A percentile compares a stretch with the other conserved stretches of the same genome.
Conservation (phyloP, 2,113 vertebrate genomes). For the Xerus inauris region DNA sequence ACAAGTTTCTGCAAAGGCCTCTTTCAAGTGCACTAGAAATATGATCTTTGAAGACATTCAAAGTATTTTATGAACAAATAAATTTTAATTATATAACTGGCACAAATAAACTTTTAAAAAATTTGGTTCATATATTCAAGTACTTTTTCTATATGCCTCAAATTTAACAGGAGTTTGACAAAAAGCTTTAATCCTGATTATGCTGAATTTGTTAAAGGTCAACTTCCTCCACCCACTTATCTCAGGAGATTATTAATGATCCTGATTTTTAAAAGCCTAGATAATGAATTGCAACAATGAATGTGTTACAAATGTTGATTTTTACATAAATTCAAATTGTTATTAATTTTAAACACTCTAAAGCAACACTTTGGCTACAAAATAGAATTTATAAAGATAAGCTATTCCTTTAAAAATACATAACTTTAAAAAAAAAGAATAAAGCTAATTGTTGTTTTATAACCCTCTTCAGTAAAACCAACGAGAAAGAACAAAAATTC, state of each 20-base stretch:
- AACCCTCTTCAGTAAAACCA: background rate
- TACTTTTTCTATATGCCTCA: conserved; percentile 29
- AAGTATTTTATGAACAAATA: conserved; percentile 44
- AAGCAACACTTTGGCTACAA: background rate
- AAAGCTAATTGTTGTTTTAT: background rate
- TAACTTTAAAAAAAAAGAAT: conserved; percentile 1
- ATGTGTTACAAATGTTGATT: conserved; percentile 7
- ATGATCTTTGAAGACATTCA: background rate
- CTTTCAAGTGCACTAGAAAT: conserved; percentile 32
- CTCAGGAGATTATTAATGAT: conserved; percentile 57
- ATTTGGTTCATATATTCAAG: conserved; percentile 29
- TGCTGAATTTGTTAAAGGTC: conserved; percentile 76
- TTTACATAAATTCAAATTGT: background rate
- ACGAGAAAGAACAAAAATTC: background rate
- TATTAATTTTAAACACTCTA: conserved; percentile 27
- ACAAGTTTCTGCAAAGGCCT: background rate
- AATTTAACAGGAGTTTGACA: conserved; percentile 73
- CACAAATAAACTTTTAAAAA: background rate
- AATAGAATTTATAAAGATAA: background rate
- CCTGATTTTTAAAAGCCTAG: conserved; percentile 4
- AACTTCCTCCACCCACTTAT: background rate
- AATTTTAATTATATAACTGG: conserved; percentile 22
- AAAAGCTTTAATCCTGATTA: conserved; percentile 77
- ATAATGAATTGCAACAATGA: conserved; percentile 16
- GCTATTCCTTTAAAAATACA: background rate